Conservation (phyloP, 1,140 invertebrate species). For the Agraylea sexmaculata region DNA sequence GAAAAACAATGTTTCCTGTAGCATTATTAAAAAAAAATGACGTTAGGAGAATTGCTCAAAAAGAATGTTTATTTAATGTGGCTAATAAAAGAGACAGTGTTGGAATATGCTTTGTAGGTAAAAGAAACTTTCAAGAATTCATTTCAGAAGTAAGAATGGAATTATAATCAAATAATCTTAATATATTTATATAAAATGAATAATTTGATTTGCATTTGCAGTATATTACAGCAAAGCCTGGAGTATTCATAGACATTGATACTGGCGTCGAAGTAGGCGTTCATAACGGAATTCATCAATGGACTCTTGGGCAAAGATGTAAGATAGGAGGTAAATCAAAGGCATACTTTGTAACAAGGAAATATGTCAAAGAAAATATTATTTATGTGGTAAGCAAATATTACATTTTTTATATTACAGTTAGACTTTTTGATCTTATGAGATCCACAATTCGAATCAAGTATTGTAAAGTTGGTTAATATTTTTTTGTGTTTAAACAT, state of each 20-base stretch:
- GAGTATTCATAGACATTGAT: slow-evolving; percentile 77
- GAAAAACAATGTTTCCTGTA: slow-evolving; percentile 83
- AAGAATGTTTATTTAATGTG: slow-evolving; percentile 59
- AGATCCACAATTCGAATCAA: no score
- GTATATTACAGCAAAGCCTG: slow-evolving; percentile 70
- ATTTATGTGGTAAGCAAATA: slow-evolving; percentile 66
- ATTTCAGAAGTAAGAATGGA: slow-evolving; percentile 50
- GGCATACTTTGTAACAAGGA: slow-evolving; percentile 62
- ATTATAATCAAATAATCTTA: no score
- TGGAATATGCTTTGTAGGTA: slow-evolving; percentile 95
- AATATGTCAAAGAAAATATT: slow-evolving; percentile 53
- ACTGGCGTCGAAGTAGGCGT: slow-evolving; percentile 60
- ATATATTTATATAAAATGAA: no score
- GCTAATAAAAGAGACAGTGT: slow-evolving; percentile 84
- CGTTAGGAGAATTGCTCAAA: slow-evolving; percentile 69
- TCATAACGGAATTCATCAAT: slow-evolving; percentile 81
- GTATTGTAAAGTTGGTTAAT: no score
- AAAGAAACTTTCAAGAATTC: slow-evolving; percentile 60
- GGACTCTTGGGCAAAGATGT: slow-evolving; percentile 83
- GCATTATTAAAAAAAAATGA: slow-evolving; percentile 61
- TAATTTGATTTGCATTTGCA: slow-evolving; percentile 41
- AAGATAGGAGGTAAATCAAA: slow-evolving; percentile 41
- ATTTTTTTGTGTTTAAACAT: no score
- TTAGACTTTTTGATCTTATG: no score
- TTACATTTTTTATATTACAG: no score